phyloP scores from a whole-genome alignment of 2,113 vertebrate genomes.

The Diadophis punctatus region DNA sequence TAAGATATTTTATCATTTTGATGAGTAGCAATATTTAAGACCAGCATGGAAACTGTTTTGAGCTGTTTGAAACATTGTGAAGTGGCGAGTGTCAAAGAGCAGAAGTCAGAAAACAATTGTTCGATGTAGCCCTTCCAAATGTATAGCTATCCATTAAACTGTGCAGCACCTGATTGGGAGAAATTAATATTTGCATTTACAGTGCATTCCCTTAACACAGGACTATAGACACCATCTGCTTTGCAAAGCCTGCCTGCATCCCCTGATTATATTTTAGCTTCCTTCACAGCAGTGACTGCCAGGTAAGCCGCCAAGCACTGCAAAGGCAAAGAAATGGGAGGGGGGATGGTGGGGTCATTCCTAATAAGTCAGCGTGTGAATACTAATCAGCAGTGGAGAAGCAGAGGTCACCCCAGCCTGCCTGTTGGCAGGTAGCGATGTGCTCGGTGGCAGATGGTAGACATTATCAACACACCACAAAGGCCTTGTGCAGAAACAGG shows the following conservation, averaged over 20 bases:
- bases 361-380: conserved; percentile 77
- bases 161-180: conserved; percentile 54
- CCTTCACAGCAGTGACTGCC: conserved; percentile 72
- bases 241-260: conserved; percentile 69
- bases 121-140: conserved; percentile 29
- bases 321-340: conserved; percentile 70
- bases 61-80: background rate
- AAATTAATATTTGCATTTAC: conserved; percentile 68
- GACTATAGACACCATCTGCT: conserved; percentile 75
- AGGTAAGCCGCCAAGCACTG: conserved; percentile 75
- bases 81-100: background rate
- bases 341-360: conserved; percentile 75
- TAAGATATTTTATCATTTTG: background rate
- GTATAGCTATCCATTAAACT: conserved; percentile 46
- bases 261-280: conserved; percentile 75
- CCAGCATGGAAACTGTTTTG: background rate
- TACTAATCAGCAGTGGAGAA: conserved; percentile 77
- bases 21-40: background rate
- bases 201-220: conserved; percentile 67
- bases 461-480: conserved; percentile 80
- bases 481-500: conserved; percentile 71
- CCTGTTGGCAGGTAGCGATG: conserved; percentile 79
- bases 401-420: conserved; percentile 76
- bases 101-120: conserved; percentile 24
- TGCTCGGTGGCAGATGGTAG: conserved; percentile 83